phyloP scores from a whole-genome alignment of 2,888 invertebrate genomes.

The Achlya flavicornis region DNA sequence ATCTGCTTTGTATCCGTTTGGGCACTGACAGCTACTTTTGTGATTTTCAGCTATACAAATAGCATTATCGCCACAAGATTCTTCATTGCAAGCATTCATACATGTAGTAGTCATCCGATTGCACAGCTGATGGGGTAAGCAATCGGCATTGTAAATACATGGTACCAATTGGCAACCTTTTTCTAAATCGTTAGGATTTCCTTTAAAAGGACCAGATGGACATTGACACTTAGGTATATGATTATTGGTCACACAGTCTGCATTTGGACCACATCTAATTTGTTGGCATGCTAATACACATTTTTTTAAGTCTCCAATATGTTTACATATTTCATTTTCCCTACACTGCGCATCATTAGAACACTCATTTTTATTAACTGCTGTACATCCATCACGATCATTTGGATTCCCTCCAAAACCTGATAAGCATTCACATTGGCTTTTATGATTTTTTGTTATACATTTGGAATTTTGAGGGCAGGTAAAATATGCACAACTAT shows the following conservation, averaged over 20 bases:
- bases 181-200: conserved; percentile 91
- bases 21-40: conserved; percentile 92
- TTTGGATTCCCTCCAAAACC: conserved; percentile 96
- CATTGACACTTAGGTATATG: conserved; percentile 95
- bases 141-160: conserved; percentile 94
- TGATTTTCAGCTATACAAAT: conserved; percentile 95
- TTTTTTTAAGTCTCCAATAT: conserved; percentile 83
- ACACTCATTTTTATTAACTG: conserved; percentile 89
- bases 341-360: conserved; percentile 91
- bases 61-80: conserved; percentile 93
- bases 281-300: conserved; percentile 92
- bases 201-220: conserved; percentile 93
- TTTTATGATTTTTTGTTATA: conserved; percentile 88
- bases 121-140: conserved; percentile 90
- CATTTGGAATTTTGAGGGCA: conserved; percentile 94
- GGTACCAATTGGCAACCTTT: conserved; percentile 91
- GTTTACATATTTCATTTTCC: conserved; percentile 91
- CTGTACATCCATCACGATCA: conserved; percentile 93
- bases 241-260: conserved; percentile 94
- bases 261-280: conserved; percentile 92
- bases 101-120: conserved; percentile 93
- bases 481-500: conserved; percentile 91
- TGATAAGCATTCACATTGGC: conserved; percentile 91
- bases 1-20: conserved; percentile 91
- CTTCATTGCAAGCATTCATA: conserved; percentile 90